Evolutionary conservation across 2,797 vertebrate genomes (phyloP), one percentile per base, ranked within the genome.

Genomic region (Muraenolepis orangiensis): DNA sequence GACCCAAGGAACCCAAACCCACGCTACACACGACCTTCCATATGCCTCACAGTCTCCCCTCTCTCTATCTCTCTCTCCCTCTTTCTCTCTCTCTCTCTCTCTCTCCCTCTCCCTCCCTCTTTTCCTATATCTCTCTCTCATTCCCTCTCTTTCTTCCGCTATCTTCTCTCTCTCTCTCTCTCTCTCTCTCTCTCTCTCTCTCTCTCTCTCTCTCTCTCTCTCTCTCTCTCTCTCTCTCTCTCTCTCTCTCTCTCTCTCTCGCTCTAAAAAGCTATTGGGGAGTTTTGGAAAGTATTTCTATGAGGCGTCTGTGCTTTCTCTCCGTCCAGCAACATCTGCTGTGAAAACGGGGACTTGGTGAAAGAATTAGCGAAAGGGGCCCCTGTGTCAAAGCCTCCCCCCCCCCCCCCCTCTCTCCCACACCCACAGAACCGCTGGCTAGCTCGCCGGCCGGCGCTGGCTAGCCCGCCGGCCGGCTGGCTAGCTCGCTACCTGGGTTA

Each of bases 291-390:
- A n/a, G n/a, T n/a, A n/a, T n/a, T n/a, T n/a, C n/a, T n/a, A n/a
- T n/a, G n/a, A n/a, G n/a, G n/a, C n/a, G 86, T 87, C 88, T 91
- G 89, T 86, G 85, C 85, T 89, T 86, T 89, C 83, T 89, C 83
- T 91, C 86, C 71, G 66, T 78, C 83, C 76, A 82, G 81, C 80
- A 86, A 89, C 84, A 90, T 87, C 81, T 90, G 90, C 84, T 85
- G 82, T 85, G 80, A 83, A 83, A 85, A 85, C 82, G 38, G 38
- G 78, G 84, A 90, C 80, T 89, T 87, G 88, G 85, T 90, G 89
- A 92, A 90, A 90, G 88, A 88, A 89, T 90, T 88, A 89, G 89
- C 74, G 85, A 78, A 78, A 75, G 80, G 82, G 38, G n/a, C 66
- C 72, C n/a, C n/a, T n/a, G n/a, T n/a, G n/a, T n/a, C n/a, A n/a